Percentiles rank a stretch among this genome's conserved stretches.
Conservation (phyloP, 2,113 vertebrate species). For the Dicerorhinus sumatrensis region DNA sequence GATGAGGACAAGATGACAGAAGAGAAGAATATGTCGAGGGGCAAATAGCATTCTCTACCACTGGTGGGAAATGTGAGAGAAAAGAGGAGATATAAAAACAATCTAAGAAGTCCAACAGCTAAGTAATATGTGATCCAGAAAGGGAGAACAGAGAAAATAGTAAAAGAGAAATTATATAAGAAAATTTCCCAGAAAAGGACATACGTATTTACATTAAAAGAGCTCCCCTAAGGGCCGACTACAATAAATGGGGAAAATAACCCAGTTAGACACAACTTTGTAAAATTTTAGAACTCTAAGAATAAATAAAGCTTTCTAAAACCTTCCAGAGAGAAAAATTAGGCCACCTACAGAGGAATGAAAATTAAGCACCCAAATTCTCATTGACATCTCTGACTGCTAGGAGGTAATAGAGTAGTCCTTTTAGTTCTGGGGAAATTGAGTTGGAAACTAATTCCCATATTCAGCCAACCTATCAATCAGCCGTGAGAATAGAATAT, state of each 20-base stretch:
- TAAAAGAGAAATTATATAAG: not conserved
- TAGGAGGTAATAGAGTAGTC: not conserved
- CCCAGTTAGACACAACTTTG: not conserved
- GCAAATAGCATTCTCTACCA: constrained; percentile 9
- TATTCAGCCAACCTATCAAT: not conserved
- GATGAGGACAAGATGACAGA: not conserved
- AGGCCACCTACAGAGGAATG: not conserved
- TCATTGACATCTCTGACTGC: constrained; percentile 25
- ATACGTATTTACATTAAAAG: not conserved
- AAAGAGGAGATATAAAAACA: not conserved
- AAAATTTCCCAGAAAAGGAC: constrained; percentile 27
- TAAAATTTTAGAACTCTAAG: constrained; percentile 39
- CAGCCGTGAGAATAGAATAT: not conserved
- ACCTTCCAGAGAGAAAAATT: constrained; percentile 52
- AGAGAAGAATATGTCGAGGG: not conserved
- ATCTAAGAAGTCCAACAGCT: not conserved
- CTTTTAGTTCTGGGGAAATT: constrained; percentile 48
- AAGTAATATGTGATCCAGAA: constrained; percentile 3
- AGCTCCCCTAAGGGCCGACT: not conserved
- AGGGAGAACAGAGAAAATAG: not conserved
- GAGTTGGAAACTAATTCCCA: constrained; percentile 48
- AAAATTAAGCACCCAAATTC: constrained; percentile 24
- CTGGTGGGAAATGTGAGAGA: constrained; percentile 1
- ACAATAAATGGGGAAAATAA: not conserved
- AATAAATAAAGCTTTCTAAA: constrained; percentile 58